Conservation (phyloP, 2,888 invertebrate genomes). For the Stenichneumon culpator region DNA sequence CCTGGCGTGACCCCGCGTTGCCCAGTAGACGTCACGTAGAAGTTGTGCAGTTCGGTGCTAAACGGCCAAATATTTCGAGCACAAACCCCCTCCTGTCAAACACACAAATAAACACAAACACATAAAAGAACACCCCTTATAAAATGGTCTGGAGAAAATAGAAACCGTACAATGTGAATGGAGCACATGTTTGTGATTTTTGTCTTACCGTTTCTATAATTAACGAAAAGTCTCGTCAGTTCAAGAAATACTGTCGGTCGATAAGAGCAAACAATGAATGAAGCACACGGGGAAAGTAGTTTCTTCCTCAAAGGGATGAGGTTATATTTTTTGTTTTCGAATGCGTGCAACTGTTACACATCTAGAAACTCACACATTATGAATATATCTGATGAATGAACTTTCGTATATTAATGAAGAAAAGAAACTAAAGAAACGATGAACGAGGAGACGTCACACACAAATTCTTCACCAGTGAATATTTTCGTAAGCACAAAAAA, state of each 20-base stretch:
- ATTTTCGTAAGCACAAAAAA: slow-evolving; percentile 62
- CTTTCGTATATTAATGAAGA: slow-evolving; percentile 23
- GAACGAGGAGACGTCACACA: slow-evolving; percentile 19
- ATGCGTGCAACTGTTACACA: neutral
- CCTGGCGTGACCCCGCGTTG: slow-evolving; percentile 22
- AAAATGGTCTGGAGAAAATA: neutral
- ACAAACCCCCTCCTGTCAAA: slow-evolving; percentile 24
- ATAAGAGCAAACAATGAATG: neutral
- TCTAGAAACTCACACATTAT: slow-evolving; percentile 18
- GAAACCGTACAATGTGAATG: slow-evolving; percentile 1
- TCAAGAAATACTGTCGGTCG: neutral
- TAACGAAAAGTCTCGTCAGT: slow-evolving; percentile 1
- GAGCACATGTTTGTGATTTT: slow-evolving; percentile 12
- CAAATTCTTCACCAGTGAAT: slow-evolving; percentile 52
- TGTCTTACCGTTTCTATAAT: slow-evolving; percentile 2
- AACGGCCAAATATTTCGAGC: slow-evolving; percentile 58
- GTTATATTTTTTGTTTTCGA: neutral
- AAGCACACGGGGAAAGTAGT: slow-evolving; percentile 2
- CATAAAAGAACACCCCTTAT: neutral
- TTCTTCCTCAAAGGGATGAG: slow-evolving; percentile 4
- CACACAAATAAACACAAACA: slow-evolving; percentile 18
- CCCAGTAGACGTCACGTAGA: slow-evolving; percentile 49
- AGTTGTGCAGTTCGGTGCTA: slow-evolving; percentile 58
- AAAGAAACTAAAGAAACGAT: slow-evolving; percentile 28
- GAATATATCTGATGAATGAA: slow-evolving; percentile 47